Evolutionary conservation across 2,797 vertebrate species (phyloP), one percentile per base, ranked within the genome.

Genomic region (Gephyroberyx darwinii): DNA sequence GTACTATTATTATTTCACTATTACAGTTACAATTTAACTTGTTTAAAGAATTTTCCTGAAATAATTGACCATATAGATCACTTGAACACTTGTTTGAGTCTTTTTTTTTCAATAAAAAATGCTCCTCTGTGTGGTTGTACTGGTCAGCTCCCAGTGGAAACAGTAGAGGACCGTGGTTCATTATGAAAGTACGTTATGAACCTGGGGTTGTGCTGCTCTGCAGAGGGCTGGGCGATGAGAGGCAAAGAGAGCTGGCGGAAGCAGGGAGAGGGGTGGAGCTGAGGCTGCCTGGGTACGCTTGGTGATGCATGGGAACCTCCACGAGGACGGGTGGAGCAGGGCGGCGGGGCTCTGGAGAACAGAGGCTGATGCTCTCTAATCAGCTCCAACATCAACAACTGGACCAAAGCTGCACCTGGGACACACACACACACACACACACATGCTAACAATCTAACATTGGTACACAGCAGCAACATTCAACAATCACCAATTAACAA

Each of bases 181-280:
- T 26, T 26, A 26, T 26, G 26, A 26, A 26, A 26, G 26, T 26
- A 26, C 26, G 26, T n/a, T n/a, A 5, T 9, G 52, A 75, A 89
- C 90, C 87, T 83, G 69, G 45, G 13, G 56, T 72, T 78, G 47
- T 71, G 66, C 53, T 57, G 4, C 0, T 86, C 74, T 59, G 60
- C 9, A n/a, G 56, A 4, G 9, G 68, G 5, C 43, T 51, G 64
- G 51, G 84, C 35, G 12, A 91, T 91, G 19, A 93, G 86, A 1
- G 91, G 91, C 81, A 93, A 74, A 1, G 93, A 93, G 66, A 92
- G 82, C 80, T 94, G 92, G 17, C 89, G 91, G 47, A 88, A 70
- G 77, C 92, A 93, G 16, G 87, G 76, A 1, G 75, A 0, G 8
- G 84, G 72, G 22, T 86, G 87, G n/a, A 90, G 81, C n/a, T 83